Evolutionary conservation across 2,888 invertebrate species (phyloP).

Genomic region (Sminthurides aquaticus): DNA sequence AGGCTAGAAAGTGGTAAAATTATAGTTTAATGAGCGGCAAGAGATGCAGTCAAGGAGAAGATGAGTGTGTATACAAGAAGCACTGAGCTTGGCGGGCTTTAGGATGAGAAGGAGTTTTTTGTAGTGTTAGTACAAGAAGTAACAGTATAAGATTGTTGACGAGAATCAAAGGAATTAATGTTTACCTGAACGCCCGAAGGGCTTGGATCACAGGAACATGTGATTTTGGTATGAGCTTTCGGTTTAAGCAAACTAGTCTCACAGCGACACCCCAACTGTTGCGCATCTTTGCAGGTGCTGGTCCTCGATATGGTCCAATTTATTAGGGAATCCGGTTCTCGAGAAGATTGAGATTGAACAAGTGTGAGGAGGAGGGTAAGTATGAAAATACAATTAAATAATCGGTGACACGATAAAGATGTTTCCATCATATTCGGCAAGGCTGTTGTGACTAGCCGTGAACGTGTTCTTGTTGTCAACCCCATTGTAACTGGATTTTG

Average conservation of each 20-base stretch:
- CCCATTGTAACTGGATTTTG: neutral
- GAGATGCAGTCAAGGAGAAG: neutral
- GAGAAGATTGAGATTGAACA: neutral
- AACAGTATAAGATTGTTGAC: too few species aligned
- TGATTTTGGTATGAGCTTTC: slow-evolving; percentile 19
- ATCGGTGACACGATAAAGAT: too few species aligned
- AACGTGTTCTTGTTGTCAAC: neutral
- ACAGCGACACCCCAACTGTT: slow-evolving; percentile 18
- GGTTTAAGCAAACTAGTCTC: slow-evolving; percentile 19
- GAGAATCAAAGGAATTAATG: too few species aligned
- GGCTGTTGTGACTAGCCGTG: neutral
- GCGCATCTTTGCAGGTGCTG: slow-evolving; percentile 19
- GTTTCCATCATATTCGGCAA: neutral
- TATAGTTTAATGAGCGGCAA: neutral
- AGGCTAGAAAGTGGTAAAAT: neutral
- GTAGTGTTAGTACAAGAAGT: too few species aligned
- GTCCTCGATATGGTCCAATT: slow-evolving; percentile 22
- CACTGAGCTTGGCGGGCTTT: neutral
- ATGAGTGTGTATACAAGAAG: neutral
- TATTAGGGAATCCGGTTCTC: slow-evolving; percentile 1
- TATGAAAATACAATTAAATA: neutral
- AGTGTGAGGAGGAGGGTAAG: neutral
- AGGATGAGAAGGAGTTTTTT: neutral
- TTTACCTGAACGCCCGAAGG: slow-evolving; percentile 11
- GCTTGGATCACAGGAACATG: slow-evolving; percentile 15